Evolutionary conservation across 2,797 vertebrate genomes (phyloP).

Genomic region (Danio albolineatus): DNA sequence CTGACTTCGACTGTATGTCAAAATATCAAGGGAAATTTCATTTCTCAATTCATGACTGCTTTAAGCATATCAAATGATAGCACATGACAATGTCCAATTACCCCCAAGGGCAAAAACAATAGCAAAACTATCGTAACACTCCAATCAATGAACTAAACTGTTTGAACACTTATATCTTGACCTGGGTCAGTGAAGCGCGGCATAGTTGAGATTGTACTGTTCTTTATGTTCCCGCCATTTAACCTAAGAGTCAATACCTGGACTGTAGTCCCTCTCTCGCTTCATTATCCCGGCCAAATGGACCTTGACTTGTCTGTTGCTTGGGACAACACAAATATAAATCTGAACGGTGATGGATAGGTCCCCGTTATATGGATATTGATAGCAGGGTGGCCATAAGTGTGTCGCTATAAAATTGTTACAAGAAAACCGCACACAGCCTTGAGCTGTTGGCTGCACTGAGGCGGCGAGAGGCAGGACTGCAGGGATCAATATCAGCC

Average conservation of each 20-base stretch:
- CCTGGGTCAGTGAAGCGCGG: conserved; percentile 37
- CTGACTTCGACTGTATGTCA: too few relatives aligned
- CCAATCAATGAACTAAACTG: conserved; percentile 48
- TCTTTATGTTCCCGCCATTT: conserved; percentile 38
- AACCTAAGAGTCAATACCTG: conserved; percentile 49
- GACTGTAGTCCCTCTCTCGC: conserved; percentile 39
- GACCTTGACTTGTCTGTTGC: conserved; percentile 65
- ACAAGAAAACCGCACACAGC: conserved; percentile 48
- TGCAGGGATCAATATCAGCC: conserved; percentile 44
- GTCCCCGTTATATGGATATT: conserved; percentile 40
- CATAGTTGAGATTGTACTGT: conserved; percentile 37
- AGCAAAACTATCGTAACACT: conserved; percentile 32
- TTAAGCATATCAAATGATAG: background rate
- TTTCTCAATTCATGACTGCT: too few relatives aligned
- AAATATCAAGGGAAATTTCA: too few relatives aligned
- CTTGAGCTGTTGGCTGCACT: conserved; percentile 57
- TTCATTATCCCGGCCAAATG: conserved; percentile 60
- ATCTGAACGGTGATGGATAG: conserved; percentile 71
- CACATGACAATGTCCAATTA: background rate
- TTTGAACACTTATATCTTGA: conserved; percentile 40
- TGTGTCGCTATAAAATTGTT: conserved; percentile 70
- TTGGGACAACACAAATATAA: conserved; percentile 52
- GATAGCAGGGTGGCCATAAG: conserved; percentile 63
- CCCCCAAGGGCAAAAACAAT: background rate
- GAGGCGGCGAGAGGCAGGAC: conserved; percentile 6